phyloP scores from a whole-genome alignment of 2,113 vertebrate species.

The Bombycilla garrulus region DNA sequence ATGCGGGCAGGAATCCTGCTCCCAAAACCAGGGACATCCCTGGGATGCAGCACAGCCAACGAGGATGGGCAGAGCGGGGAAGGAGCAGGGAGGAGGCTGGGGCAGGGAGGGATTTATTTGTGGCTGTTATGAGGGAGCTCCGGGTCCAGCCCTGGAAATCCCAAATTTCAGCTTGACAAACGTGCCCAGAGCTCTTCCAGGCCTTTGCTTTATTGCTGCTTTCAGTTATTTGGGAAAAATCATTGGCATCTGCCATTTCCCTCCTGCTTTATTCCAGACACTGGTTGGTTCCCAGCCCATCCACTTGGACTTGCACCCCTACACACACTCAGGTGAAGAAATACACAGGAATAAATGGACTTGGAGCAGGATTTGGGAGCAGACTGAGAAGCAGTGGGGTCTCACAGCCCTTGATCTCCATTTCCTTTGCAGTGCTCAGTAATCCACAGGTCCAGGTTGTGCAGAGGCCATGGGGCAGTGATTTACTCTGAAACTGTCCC shows the following conservation, averaged over 20 bases:
- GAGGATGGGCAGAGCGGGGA: not conserved
- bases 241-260: not conserved
- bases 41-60: not conserved
- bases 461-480: not conserved
- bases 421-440: not conserved
- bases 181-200: not conserved
- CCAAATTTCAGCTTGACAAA: not conserved
- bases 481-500: not conserved
- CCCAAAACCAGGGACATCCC: not conserved
- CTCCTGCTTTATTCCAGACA: not conserved
- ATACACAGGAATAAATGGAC: not conserved
- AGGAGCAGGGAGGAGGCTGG: rapidly evolving
- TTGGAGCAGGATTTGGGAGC: not conserved
- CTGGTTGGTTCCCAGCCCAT: not conserved
- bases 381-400: not conserved
- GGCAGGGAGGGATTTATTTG: not conserved
- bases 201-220: not conserved
- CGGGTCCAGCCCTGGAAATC: not conserved
- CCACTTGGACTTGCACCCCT: not conserved
- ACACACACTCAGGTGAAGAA: not conserved
- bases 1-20: not conserved
- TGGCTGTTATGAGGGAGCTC: not conserved
- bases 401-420: not conserved
- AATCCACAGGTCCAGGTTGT: not conserved
- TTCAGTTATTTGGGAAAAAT: not conserved